Base-by-base conservation (phyloP, 2,797 vertebrate genomes). In the Pseudochromis fuscus region DNA sequence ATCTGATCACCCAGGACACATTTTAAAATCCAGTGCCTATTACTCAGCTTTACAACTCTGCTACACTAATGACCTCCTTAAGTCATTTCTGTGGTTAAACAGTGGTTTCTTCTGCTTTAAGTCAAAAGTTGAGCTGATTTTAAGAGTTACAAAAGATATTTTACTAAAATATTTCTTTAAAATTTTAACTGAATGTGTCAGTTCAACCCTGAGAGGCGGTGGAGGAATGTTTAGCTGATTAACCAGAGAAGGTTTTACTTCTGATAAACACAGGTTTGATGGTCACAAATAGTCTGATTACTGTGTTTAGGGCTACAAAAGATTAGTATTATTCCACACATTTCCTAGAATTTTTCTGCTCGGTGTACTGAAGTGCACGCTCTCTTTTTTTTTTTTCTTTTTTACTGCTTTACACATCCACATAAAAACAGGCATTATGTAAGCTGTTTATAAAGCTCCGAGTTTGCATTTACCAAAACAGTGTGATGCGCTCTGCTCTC, bases 221-320 rank as follows among this genome's bases (percentile, higher is more conserved):
- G 37, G 48, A 83, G 48, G 49, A 82, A 78, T 59, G 72, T 79
- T 80, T 67, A 78, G 68, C 46, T 67, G 79, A 87, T 78, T 74
- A 82, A 76, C 62, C 61, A 7, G 30, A 44, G 52, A 82, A n/a
- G 82, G 86, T 89, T 87, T 70, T 71, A 62, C 56, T 75, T 51
- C 30, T 61, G 64, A 84, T 81, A 84, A 90, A 88, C 76, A 82
- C 38, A 19, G 63, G 38, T 61, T 78, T 86, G 73, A 85, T 86
- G 62, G 48, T 70, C 64, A 79, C 50, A 51, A 67, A 50, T 55
- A 48, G 51, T 55, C 44, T 35, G 57, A 49, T 46, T 51, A 8
- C 63, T 70, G 56, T 77, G 71, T 89, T 90, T 86, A 49, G 71
- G 72, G 77, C 78, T 83, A 84, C 77, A 82, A 61, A 72, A 78